Conservation (phyloP, 2,113 vertebrate species). For the Oncorhynchus gorbuscha region DNA sequence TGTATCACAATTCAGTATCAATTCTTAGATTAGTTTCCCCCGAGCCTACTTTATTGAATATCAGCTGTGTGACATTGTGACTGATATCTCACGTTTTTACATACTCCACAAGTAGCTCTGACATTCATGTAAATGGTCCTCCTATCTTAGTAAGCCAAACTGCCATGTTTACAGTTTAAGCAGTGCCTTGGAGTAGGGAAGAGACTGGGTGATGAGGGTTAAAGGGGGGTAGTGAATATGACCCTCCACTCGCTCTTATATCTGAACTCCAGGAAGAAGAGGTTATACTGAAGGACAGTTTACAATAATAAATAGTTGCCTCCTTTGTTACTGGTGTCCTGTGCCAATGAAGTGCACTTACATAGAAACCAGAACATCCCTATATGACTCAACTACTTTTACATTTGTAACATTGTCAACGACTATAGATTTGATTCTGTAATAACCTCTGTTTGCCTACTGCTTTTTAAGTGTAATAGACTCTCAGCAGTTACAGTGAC, state of each 20-base stretch:
- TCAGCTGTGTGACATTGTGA: conserved; percentile 48
- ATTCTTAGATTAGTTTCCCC: conserved; percentile 34
- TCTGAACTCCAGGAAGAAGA: conserved; percentile 40
- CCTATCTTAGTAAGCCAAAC: conserved; percentile 40
- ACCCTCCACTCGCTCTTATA: conserved; percentile 16
- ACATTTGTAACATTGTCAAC: too few species aligned
- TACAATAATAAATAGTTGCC: conserved; percentile 11
- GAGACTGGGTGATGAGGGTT: conserved; percentile 27
- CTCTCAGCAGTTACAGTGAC: conserved; percentile 2
- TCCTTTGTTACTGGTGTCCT: conserved; percentile 31
- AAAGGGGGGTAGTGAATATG: background rate
- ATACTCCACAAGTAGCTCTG: conserved; percentile 36
- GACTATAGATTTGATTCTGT: background rate
- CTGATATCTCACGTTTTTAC: conserved; percentile 29
- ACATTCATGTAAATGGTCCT: background rate
- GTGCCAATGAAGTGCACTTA: conserved; percentile 75
- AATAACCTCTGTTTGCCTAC: background rate
- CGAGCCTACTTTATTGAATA: conserved; percentile 30
- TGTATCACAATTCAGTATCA: conserved; percentile 28
- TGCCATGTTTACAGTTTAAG: conserved; percentile 73
- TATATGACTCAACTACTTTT: background rate
- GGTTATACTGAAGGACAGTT: background rate
- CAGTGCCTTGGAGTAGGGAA: conserved; percentile 77
- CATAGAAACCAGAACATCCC: conserved; percentile 48
- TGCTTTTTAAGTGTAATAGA: background rate